A percentile compares a stretch with the other conserved stretches of the same genome.
Conservation (phyloP, 2,113 vertebrate genomes). For the Cottus gobio region DNA sequence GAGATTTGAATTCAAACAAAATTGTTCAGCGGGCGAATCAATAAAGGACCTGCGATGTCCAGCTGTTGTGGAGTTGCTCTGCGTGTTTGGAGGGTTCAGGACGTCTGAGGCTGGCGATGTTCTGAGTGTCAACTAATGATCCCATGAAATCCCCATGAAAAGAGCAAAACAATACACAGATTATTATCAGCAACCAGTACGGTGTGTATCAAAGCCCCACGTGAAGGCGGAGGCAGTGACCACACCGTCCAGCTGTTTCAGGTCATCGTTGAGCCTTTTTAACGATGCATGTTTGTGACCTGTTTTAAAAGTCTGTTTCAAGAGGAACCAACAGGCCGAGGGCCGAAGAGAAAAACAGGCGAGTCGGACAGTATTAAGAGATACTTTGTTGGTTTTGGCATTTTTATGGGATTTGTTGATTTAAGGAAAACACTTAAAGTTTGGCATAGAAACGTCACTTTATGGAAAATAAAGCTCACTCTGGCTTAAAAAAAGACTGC, state of each 20-base stretch:
- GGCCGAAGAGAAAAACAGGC: not conserved
- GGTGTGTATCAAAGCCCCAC: too few species aligned
- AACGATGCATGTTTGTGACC: not conserved
- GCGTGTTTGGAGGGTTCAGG: too few species aligned
- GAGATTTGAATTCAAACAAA: slow-evolving; percentile 32
- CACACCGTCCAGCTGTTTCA: not conserved
- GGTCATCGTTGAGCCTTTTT: not conserved
- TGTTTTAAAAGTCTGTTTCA: not conserved
- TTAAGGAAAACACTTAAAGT: not conserved
- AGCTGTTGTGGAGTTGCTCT: not conserved
- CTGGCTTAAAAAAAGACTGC: not conserved
- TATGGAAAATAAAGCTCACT: not conserved
- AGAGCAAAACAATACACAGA: not conserved
- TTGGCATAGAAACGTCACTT: not conserved
- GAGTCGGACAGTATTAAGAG: not conserved
- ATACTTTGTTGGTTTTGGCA: not conserved
- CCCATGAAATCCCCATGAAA: too few species aligned
- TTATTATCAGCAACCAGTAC: not conserved
- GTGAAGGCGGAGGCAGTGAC: not conserved
- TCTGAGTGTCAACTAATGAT: not conserved
- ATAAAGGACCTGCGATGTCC: slow-evolving; percentile 3
- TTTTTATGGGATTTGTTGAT: not conserved
- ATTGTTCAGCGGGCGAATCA: slow-evolving; percentile 4
- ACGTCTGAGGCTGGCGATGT: not conserved
- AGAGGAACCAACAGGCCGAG: not conserved